These are phyloP conservation scores for Lasioglossum morio DNA, from an alignment of 2,888 invertebrate species.

Conservation along the genomic window DNA sequence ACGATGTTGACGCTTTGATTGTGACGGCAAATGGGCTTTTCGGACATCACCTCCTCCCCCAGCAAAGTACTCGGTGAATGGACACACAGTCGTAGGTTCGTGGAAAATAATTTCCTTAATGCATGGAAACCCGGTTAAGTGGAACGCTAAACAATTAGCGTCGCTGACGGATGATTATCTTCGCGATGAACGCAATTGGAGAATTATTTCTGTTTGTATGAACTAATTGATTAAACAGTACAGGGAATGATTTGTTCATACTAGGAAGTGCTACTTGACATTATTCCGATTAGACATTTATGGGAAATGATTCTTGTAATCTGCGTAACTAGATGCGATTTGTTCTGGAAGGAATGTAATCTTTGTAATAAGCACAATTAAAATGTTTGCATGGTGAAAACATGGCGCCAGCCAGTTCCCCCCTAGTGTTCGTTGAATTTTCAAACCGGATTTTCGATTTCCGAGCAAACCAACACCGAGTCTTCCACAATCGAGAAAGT, in stretches of 20 bases:
- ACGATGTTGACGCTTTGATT: slow-evolving; percentile 11
- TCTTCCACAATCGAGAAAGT: neutral
- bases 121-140: neutral
- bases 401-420: too few relatives aligned
- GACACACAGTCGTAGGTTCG: neutral
- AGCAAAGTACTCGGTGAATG: neutral
- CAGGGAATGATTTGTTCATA: neutral
- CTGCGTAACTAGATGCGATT: neutral
- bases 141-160: neutral
- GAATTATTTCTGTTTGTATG: neutral
- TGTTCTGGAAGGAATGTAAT: neutral
- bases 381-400: neutral
- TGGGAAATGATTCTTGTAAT: neutral
- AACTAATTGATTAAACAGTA: neutral
- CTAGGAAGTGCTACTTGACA: neutral
- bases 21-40: neutral
- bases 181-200: neutral
- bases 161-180: neutral
- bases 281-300: neutral
- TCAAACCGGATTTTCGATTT: neutral
- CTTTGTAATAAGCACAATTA: neutral
- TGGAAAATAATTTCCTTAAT: neutral
- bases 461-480: neutral
- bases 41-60: neutral
- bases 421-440: neutral